phyloP scores from a whole-genome alignment of 2,888 invertebrate genomes.

The Stenichneumon culpator region DNA sequence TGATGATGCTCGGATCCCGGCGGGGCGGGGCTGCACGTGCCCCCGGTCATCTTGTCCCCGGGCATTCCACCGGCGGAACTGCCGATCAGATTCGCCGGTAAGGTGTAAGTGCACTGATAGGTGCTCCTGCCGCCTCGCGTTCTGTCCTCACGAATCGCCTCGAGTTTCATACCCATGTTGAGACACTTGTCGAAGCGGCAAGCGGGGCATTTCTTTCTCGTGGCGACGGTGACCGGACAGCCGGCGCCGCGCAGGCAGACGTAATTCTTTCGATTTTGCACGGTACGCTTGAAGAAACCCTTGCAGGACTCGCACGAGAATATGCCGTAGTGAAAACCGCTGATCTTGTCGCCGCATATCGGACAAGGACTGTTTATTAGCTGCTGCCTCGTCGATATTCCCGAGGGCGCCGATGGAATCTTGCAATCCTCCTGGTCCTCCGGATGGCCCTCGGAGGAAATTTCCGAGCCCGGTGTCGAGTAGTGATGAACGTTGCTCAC shows the following conservation, averaged over 20 bases:
- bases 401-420: constrained; percentile 88
- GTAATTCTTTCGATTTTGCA: constrained; percentile 99
- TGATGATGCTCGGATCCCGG: constrained; percentile 82
- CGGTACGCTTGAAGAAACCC: constrained; percentile 98
- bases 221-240: constrained; percentile 96
- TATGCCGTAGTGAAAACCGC: constrained; percentile 99
- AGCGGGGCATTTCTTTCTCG: constrained; percentile 98
- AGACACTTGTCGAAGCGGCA: constrained; percentile 98
- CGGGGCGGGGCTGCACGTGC: constrained; percentile 83
- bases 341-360: constrained; percentile 97
- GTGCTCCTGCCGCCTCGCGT: constrained; percentile 98
- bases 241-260: constrained; percentile 96
- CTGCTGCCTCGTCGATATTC: constrained; percentile 93
- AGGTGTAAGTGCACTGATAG: constrained; percentile 97
- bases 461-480: constrained; percentile 78
- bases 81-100: constrained; percentile 88
- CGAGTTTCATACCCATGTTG: constrained; percentile 98
- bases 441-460: constrained; percentile 77
- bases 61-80: constrained; percentile 86
- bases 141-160: constrained; percentile 98
- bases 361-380: constrained; percentile 97
- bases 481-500: constrained; percentile 76
- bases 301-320: constrained; percentile 99
- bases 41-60: constrained; percentile 83
- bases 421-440: constrained; percentile 77